Conservation (phyloP, 2,797 vertebrate species). For the Squalus acanthias region DNA sequence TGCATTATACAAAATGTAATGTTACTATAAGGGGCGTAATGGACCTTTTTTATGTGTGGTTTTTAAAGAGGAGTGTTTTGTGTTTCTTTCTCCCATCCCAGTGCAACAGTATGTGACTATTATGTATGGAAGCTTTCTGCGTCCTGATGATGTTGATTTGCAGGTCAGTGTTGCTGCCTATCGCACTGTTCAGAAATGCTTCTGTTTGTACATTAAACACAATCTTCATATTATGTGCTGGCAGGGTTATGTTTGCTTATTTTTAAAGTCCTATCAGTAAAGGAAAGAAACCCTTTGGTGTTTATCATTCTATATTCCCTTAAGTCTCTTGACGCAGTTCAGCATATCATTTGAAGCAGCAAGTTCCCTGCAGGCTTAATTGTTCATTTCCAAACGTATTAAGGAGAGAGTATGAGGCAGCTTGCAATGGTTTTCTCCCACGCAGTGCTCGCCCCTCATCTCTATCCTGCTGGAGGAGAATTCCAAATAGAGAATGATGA, state of each 20-base stretch:
- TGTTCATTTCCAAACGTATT: constrained; percentile 44
- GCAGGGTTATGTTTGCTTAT: neutral
- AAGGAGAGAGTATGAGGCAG: constrained; percentile 41
- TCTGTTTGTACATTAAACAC: neutral
- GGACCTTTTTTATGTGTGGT: neutral
- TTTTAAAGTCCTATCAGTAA: neutral
- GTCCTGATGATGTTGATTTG: neutral
- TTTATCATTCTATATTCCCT: constrained; percentile 30
- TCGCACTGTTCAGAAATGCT: neutral
- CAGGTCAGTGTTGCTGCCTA: neutral
- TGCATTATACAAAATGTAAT: neutral
- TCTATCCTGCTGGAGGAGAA: constrained; percentile 48
- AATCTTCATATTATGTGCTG: neutral
- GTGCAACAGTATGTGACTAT: neutral
- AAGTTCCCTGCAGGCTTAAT: constrained; percentile 39
- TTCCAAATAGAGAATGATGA: constrained; percentile 49
- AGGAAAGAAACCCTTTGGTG: neutral
- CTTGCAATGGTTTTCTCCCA: constrained; percentile 53
- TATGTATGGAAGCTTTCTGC: neutral
- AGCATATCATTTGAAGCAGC: constrained; percentile 35
- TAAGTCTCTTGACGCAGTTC: constrained; percentile 40
- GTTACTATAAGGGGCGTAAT: neutral
- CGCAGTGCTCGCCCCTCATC: constrained; percentile 48
- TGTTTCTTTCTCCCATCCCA: neutral
- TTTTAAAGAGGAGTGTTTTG: neutral